Evolutionary conservation across 2,888 invertebrate genomes (phyloP).

Genomic region (Nebria brevicollis): DNA sequence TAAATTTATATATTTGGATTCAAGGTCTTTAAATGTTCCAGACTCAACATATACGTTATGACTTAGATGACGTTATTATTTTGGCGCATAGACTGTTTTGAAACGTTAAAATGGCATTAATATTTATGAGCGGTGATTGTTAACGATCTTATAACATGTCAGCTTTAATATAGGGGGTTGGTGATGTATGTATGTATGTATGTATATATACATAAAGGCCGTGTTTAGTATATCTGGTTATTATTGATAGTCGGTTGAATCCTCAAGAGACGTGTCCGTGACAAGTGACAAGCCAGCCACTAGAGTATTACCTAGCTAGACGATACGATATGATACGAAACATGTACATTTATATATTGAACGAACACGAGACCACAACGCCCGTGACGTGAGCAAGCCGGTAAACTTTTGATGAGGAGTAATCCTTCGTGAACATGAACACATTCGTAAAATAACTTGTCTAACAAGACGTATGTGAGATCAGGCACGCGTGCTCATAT

Average conservation of each 20-base stretch:
- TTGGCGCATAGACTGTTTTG: too few species aligned
- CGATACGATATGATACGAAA: background rate
- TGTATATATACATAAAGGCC: too few species aligned
- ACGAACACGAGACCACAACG: background rate
- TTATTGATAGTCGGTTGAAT: background rate
- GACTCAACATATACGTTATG: background rate
- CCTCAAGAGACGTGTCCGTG: background rate
- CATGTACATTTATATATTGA: background rate
- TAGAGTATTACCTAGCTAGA: background rate
- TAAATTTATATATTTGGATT: background rate
- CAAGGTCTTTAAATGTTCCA: background rate
- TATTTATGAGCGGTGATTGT: too few species aligned
- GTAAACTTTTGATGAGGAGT: background rate
- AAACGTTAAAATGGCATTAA: too few species aligned
- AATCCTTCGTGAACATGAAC: constrained; percentile 1
- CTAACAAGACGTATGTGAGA: background rate
- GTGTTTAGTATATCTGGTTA: background rate
- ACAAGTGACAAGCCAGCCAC: background rate
- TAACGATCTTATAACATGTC: too few species aligned
- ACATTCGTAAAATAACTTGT: background rate
- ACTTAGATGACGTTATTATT: too few species aligned
- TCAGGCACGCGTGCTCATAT: background rate
- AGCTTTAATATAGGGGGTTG: too few species aligned
- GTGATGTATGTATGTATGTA: too few species aligned
- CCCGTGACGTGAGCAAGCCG: background rate